Evolutionary conservation across 2,113 vertebrate genomes (phyloP).

Genomic region (Mustelus asterias): DNA sequence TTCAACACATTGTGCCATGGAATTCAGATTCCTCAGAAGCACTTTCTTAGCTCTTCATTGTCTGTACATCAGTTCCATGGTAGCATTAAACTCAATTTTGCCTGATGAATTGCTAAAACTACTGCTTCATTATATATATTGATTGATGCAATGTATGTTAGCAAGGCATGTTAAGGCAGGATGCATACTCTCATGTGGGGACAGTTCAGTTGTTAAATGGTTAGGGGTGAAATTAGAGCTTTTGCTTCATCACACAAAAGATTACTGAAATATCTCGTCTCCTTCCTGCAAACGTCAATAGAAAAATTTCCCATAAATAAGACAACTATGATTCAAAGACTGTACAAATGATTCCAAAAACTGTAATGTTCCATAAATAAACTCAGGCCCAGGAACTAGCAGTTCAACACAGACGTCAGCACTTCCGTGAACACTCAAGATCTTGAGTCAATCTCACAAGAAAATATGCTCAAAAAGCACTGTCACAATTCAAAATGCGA

Average conservation of each 20-base stretch:
- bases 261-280: neutral
- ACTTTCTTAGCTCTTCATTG: neutral
- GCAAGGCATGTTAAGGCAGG: neutral
- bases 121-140: neutral
- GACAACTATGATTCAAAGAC: neutral
- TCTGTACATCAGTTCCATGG: neutral
- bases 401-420: neutral
- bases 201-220: neutral
- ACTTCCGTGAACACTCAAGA: neutral
- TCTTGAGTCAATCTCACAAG: neutral
- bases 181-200: neutral
- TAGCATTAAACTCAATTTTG: neutral
- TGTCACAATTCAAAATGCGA: neutral
- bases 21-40: neutral
- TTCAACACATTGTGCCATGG: neutral
- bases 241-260: neutral
- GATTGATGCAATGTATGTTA: no score
- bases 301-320: neutral
- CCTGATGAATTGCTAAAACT: neutral
- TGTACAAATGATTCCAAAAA: neutral
- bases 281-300: neutral
- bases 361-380: neutral
- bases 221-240: neutral
- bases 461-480: constrained; percentile 4
- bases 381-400: neutral